Conservation (phyloP, 2,113 vertebrate species). For the Limanda limanda region DNA sequence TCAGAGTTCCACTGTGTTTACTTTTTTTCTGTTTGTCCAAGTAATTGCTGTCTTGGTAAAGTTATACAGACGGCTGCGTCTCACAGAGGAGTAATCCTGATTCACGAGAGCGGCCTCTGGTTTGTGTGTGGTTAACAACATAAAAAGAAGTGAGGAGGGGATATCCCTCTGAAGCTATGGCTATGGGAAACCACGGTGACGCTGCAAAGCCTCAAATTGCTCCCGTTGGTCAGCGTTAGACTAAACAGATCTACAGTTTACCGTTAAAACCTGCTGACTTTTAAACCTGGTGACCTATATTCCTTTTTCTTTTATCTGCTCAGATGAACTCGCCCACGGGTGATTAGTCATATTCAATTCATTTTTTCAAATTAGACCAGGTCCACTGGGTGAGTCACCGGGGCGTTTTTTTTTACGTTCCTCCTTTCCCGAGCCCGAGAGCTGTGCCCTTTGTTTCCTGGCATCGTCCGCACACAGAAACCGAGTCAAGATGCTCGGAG, state of each 20-base stretch:
- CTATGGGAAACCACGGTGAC: constrained; percentile 27
- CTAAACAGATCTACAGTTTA: constrained; percentile 49
- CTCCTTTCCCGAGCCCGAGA: neutral
- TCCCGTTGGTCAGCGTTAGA: constrained; percentile 54
- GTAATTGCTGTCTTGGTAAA: constrained; percentile 33
- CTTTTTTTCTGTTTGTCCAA: constrained; percentile 41
- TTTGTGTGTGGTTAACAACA: constrained; percentile 18
- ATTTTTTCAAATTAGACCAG: neutral
- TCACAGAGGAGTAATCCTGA: constrained; percentile 12
- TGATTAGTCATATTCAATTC: constrained; percentile 1
- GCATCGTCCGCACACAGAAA: constrained; percentile 7
- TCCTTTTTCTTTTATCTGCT: neutral
- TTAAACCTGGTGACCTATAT: constrained; percentile 15
- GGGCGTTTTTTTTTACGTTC: neutral
- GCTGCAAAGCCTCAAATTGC: constrained; percentile 51
- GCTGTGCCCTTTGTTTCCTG: neutral
- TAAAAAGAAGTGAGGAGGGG: constrained; percentile 35
- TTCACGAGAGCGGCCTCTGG: neutral
- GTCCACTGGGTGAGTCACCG: neutral
- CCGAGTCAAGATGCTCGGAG: constrained; percentile 16
- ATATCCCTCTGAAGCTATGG: constrained; percentile 14
- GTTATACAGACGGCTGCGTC: constrained; percentile 15
- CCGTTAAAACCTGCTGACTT: constrained; percentile 11
- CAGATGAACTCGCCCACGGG: neutral
- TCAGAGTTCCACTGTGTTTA: constrained; percentile 31